Percentiles rank a stretch among this genome's conserved stretches.
These are phyloP conservation scores for Luperina testacea DNA, from an alignment of 2,888 invertebrate species.

Conservation along the genomic window DNA sequence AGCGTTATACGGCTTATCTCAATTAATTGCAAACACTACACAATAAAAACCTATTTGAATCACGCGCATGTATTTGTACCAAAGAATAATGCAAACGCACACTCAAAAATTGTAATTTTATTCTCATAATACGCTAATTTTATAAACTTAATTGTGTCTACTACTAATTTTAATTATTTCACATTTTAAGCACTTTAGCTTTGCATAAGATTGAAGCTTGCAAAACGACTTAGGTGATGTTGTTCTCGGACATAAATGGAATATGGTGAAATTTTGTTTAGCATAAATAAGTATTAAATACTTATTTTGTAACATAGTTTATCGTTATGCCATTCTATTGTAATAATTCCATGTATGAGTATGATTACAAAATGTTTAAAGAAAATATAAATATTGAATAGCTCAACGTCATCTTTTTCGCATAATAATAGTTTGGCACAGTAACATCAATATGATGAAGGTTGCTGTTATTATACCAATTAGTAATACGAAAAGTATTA, in stretches of 20 bases:
- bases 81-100: constrained; percentile 43
- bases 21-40: constrained; percentile 77
- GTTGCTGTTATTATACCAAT: constrained; percentile 54
- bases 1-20: constrained; percentile 77
- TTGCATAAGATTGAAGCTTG: constrained; percentile 66
- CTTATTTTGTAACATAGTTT: constrained; percentile 31
- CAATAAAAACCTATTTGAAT: constrained; percentile 78
- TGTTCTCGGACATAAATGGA: constrained; percentile 62
- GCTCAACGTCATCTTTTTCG: constrained; percentile 28
- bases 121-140: constrained; percentile 43
- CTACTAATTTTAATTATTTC: constrained; percentile 50
- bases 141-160: constrained; percentile 52
- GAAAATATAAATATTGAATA: constrained; percentile 41
- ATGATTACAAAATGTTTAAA: constrained; percentile 22
- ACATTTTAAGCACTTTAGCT: constrained; percentile 60
- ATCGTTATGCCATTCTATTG: constrained; percentile 14
- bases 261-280: constrained; percentile 52
- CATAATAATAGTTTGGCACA: constrained; percentile 47
- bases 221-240: constrained; percentile 66
- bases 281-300: constrained; percentile 42
- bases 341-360: constrained; percentile 16
- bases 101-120: constrained; percentile 41
- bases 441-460: constrained; percentile 52
- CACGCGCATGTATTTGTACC: constrained; percentile 66
- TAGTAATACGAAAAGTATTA: constrained; percentile 44